Base-by-base conservation (phyloP, 2,888 invertebrate genomes). In the Venustoraphidia nigricollis region DNA sequence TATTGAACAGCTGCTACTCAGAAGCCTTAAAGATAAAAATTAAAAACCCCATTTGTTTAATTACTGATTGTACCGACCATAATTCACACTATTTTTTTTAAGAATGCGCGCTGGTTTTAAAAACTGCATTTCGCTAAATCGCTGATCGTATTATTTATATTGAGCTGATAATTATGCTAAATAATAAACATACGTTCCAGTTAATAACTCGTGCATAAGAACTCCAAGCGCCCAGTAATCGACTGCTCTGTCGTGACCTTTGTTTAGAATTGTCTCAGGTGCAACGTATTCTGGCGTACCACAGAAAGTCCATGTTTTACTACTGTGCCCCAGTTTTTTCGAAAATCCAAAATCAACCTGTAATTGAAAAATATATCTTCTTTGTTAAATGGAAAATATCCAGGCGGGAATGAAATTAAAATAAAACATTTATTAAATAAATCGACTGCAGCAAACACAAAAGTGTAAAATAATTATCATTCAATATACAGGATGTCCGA, bases 281-380 rank as follows among this genome's bases (percentile, higher is more conserved):
- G 73, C 70, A 4, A 73, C 72, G 53, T 74, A 74, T 53, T 80
- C 76, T 0, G 81, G 81, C 0, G 81, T 82, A 3, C 83, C 82
- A 60, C 82, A 83, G 63, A 83, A 83, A 2, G 82, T 83, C 82
- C 82, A 83, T 1, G 82, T 83, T 60, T 81, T 81, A 46, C 74
- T 68, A 47, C 78, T 78, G 50, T 70, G 69, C 1, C 75, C 75
- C 38, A 83, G 64, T 53, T 74, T 66, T 63, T 83, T 82, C 9
- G 81, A 76, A 60, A 82, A 82, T 1, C 82, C 81, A 61, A 82
- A 82, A 61, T 82, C 82, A 9, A 74, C 74, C 62, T 53, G 41
- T 44, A 47, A 39, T 14, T n/a, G 35, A 38, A 46, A 37, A 40
- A 14, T 13, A 34, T 14, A 48, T 39, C 13, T 10, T n/a, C 13